Evolutionary conservation across 2,113 vertebrate species (phyloP).

Genomic region (Kobus ellipsiprymnus): DNA sequence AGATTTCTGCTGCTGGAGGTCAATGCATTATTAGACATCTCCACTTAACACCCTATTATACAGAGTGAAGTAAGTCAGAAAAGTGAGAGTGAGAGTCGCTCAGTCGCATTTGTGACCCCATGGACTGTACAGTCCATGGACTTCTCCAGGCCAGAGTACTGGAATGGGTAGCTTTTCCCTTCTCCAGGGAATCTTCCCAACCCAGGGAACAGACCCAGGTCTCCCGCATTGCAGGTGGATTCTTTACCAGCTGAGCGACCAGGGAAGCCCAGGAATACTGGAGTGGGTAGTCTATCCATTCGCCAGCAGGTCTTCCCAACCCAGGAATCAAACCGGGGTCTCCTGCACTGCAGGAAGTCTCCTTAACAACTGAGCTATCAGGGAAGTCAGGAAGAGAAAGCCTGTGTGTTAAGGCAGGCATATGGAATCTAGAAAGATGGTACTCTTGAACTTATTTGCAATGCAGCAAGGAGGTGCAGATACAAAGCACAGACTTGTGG

Average conservation of each 20-base stretch:
- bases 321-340: neutral
- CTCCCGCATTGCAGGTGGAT: neutral
- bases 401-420: neutral
- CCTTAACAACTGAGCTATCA: neutral
- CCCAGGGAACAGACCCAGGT: rapidly evolving
- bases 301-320: neutral
- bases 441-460: neutral
- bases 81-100: neutral
- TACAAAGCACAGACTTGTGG: neutral
- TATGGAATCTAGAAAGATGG: neutral
- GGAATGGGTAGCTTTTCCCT: neutral
- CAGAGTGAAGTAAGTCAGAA: neutral
- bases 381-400: neutral
- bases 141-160: neutral
- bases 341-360: neutral
- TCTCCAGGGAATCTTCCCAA: neutral
- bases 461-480: neutral
- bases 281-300: neutral
- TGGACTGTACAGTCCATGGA: neutral
- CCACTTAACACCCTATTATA: neutral
- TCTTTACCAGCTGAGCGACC: neutral
- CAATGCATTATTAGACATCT: neutral
- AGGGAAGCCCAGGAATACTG: neutral
- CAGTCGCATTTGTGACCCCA: neutral
- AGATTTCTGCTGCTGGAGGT: neutral